phyloP scores from a whole-genome alignment of 2,113 vertebrate genomes.

The Sprattus sprattus region DNA sequence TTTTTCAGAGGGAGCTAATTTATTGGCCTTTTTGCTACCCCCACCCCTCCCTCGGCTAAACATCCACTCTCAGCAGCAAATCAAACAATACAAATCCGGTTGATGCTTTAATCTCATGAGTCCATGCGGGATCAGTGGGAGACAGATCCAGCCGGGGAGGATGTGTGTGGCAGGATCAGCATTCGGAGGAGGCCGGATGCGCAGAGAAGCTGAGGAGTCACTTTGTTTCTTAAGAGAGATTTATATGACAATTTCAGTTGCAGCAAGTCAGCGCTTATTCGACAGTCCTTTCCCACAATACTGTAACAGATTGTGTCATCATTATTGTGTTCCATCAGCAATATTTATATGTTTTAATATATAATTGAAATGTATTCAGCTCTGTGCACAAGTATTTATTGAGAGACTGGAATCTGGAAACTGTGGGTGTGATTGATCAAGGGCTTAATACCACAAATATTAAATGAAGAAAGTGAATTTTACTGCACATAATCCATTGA shows the following conservation, averaged over 20 bases:
- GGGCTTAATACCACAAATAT: too few relatives aligned
- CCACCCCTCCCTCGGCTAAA: not conserved
- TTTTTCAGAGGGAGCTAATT: not conserved
- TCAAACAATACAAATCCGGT: not conserved
- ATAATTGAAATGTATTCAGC: not conserved
- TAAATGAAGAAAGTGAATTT: too few relatives aligned
- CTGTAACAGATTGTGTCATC: not conserved
- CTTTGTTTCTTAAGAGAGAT: not conserved
- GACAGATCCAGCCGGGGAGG: not conserved
- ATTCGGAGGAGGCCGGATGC: not conserved
- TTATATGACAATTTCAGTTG: slow-evolving; percentile 7
- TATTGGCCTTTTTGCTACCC: not conserved
- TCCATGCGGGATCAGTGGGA: not conserved
- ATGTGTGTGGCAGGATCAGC: not conserved
- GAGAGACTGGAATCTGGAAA: too few relatives aligned
- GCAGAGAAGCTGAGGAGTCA: not conserved
- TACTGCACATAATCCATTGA: too few relatives aligned
- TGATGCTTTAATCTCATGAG: not conserved
- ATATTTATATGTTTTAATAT: not conserved
- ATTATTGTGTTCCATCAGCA: not conserved
- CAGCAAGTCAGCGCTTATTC: not conserved
- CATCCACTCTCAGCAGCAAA: not conserved
- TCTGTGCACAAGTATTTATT: not conserved
- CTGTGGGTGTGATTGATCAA: too few relatives aligned
- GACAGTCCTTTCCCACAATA: not conserved